phyloP scores from a whole-genome alignment of 2,113 vertebrate genomes.

The Sinocyclocheilus maitianheensis region DNA sequence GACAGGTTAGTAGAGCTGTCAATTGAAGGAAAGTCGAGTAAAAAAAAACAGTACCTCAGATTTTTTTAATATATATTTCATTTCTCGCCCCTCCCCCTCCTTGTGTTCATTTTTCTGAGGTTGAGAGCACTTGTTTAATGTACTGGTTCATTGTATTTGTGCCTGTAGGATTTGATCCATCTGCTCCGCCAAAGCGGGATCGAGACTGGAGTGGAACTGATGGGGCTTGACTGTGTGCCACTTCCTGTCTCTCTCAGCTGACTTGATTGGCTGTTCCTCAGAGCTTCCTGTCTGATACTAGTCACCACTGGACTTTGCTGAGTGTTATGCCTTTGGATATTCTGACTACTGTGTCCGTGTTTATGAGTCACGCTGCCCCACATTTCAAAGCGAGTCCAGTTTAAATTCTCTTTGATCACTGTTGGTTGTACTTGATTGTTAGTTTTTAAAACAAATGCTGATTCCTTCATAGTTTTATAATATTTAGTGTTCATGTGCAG shows the following conservation, averaged over 20 bases:
- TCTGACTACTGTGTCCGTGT: neutral
- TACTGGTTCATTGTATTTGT: conserved; percentile 45
- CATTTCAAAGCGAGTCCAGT: neutral
- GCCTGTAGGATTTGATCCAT: conserved; percentile 55
- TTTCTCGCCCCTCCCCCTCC: neutral
- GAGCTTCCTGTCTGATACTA: conserved; percentile 3
- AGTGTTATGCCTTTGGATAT: conserved; percentile 29
- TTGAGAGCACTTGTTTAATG: conserved; percentile 20
- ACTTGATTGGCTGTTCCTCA: conserved; percentile 49
- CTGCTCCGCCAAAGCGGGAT: conserved; percentile 41
- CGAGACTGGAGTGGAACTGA: conserved; percentile 51
- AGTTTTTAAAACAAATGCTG: neutral
- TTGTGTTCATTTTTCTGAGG: neutral
- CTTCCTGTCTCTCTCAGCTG: conserved; percentile 36
- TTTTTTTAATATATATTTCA: neutral
- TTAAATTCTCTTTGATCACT: neutral
- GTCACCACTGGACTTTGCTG: conserved; percentile 16
- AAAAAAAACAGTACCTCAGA: neutral
- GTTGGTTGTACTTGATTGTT: neutral
- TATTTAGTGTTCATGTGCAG: neutral
- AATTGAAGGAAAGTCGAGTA: neutral
- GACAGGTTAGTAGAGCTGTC: conserved; percentile 10
- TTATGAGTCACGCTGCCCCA: conserved; percentile 28
- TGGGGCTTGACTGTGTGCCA: conserved; percentile 47
- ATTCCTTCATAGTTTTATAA: neutral